Evolutionary conservation across 2,797 vertebrate species (phyloP), one percentile per base, ranked within the genome.

Genomic region (Enteromius radiatus): DNA sequence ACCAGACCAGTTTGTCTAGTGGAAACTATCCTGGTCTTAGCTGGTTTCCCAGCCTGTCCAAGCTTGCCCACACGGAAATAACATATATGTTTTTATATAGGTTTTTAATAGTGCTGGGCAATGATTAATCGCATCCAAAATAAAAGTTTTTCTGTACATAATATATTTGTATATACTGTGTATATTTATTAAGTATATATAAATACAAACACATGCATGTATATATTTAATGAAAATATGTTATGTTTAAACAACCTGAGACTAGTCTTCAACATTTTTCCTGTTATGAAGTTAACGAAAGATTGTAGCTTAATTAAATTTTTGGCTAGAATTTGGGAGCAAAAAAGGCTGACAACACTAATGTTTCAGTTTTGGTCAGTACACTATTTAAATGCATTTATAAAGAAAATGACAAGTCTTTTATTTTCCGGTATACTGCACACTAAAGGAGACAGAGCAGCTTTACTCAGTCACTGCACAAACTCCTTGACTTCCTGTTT

Each of bases 401-500:
- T 38, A 36, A 23, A 36, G 8, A 41, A 75, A 21, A 19, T 31
- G 43, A 71, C 47, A n/a, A 23, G 7, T 76, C 21, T 1, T 9
- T 43, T 43, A 41, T 76, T 5, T 17, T 59, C 14, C 8, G 59
- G 52, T 36, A 41, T 43, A 17, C 52, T 61, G 74, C 5, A 19
- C 38, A 61, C 36, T 28, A 43, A 45, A 43, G 10, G n/a, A 76
- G 54, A 28, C 54, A 38, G 38, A 47, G 19, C 41, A 26, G 59
- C 26, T 31, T 61, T 28, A 61, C 59, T 7, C 14, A 28, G 23
- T n/a, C 36, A 26, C 65, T 76, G 59, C 59, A 70, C 59, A 70
- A 65, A 52, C 19, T 73, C 65, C 83, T 78, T 65, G 43, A 81
- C 77, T 86, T 88, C 85, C 85, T 86, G 83, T 83, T 80, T 76